phyloP scores from a whole-genome alignment of 2,888 invertebrate genomes.

The Drosophila borborema region DNA sequence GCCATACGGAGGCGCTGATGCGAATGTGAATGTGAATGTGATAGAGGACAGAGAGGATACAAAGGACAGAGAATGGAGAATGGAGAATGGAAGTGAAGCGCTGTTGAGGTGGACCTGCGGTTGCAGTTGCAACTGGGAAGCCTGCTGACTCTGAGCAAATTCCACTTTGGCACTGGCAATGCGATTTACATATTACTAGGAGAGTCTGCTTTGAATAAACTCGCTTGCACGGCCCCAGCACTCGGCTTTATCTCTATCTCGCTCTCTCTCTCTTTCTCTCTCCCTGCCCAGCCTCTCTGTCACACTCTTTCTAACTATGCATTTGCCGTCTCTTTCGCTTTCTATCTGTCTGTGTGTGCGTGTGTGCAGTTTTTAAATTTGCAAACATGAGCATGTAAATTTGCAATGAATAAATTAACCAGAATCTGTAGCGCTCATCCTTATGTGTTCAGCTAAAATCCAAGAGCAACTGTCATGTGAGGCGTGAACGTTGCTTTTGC shows the following conservation, averaged over 20 bases:
- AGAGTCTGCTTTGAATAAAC: constrained; percentile 80
- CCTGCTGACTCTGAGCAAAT: constrained; percentile 60
- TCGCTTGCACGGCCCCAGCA: constrained; percentile 42
- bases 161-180: constrained; percentile 69
- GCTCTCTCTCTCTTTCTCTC: constrained; percentile 19
- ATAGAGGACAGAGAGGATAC: background rate
- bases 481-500: constrained; percentile 26
- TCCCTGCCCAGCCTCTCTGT: background rate
- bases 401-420: constrained; percentile 79
- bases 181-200: constrained; percentile 77
- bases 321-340: constrained; percentile 18
- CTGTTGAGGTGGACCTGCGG: constrained; percentile 14
- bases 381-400: constrained; percentile 79
- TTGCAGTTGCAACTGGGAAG: constrained; percentile 36
- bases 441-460: constrained; percentile 8
- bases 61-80: background rate
- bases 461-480: constrained; percentile 18
- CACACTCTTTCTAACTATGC: constrained; percentile 19
- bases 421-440: constrained; percentile 35
- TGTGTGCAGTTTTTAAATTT: constrained; percentile 76
- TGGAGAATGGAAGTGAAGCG: constrained; percentile 2
- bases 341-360: constrained; percentile 14
- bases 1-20: constrained; percentile 61
- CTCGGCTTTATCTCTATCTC: constrained; percentile 38
- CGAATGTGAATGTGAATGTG: constrained; percentile 49